A percentile compares a stretch with the other conserved stretches of the same genome.
Evolutionary conservation across 2,888 invertebrate genomes (phyloP).

Genomic region (Polietes domitor): DNA sequence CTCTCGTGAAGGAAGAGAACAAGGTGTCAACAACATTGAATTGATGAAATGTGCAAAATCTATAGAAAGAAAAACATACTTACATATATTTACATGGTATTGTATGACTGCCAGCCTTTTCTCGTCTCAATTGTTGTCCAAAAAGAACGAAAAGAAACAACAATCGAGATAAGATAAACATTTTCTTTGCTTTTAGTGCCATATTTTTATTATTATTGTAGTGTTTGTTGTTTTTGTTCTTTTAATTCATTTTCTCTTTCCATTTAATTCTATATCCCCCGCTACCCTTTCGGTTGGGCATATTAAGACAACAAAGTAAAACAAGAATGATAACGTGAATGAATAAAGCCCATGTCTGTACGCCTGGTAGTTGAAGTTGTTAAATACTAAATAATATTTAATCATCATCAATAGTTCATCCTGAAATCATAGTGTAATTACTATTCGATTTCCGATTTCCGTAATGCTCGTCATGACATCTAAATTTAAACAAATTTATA

Average conservation of each 20-base stretch:
- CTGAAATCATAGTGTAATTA: too few relatives aligned
- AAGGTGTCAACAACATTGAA: conserved; percentile 43
- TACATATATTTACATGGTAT: conserved; percentile 8
- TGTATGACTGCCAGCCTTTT: conserved; percentile 47
- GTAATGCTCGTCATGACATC: too few relatives aligned
- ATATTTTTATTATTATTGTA: conserved; percentile 47
- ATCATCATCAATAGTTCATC: too few relatives aligned
- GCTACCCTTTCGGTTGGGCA: neutral
- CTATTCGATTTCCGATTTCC: too few relatives aligned
- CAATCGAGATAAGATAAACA: conserved; percentile 69
- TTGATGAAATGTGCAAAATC: conserved; percentile 57
- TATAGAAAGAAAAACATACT: neutral
- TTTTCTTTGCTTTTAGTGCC: conserved; percentile 43
- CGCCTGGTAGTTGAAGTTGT: conserved; percentile 66
- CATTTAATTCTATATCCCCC: conserved; percentile 19
- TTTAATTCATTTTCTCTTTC: conserved; percentile 49
- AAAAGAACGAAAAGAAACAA: conserved; percentile 32
- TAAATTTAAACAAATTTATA: too few relatives aligned
- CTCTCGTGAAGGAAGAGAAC: conserved; percentile 47
- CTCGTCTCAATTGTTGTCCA: conserved; percentile 53
- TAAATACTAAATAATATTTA: conserved; percentile 40
- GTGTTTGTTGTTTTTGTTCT: conserved; percentile 52
- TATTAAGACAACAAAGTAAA: conserved; percentile 35
- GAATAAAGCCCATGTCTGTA: conserved; percentile 45
- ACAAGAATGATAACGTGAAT: conserved; percentile 3